These are phyloP conservation scores for Myrmecophaga tridactyla DNA, from an alignment of 2,113 vertebrate species.

Conservation along the genomic window DNA sequence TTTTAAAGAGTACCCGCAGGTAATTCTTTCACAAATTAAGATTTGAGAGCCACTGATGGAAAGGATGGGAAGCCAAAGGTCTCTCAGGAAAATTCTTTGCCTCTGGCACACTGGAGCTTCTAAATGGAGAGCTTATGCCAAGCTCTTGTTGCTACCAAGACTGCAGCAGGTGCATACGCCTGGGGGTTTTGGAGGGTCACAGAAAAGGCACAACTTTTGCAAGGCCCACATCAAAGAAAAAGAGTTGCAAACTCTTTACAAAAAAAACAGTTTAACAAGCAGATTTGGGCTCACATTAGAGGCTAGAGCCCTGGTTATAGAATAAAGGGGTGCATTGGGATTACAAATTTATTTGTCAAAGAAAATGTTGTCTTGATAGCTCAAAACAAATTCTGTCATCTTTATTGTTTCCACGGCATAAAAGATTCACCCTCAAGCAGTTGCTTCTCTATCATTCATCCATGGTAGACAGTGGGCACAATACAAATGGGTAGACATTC, in stretches of 20 bases:
- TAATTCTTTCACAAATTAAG: slow-evolving; percentile 57
- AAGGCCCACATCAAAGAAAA: slow-evolving; percentile 20
- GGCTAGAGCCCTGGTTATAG: fast-evolving
- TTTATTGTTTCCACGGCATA: not conserved
- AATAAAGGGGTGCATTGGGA: not conserved
- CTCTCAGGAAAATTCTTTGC: slow-evolving; percentile 50
- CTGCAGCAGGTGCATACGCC: slow-evolving; percentile 1
- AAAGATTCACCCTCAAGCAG: slow-evolving; percentile 19
- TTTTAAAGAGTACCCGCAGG: slow-evolving; percentile 30
- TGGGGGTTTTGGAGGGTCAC: slow-evolving; percentile 18
- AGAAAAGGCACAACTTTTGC: slow-evolving; percentile 51
- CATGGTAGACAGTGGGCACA: not conserved
- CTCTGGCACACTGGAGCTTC: slow-evolving; percentile 48
- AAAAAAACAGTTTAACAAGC: not conserved
- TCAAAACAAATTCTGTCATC: slow-evolving; percentile 25
- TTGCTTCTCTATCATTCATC: not conserved
- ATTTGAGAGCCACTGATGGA: not conserved
- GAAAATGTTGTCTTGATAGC: not conserved
- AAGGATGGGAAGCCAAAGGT: slow-evolving; percentile 33
- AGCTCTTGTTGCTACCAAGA: not conserved
- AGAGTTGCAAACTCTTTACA: not conserved
- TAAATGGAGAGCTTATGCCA: not conserved
- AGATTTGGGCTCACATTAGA: not conserved
- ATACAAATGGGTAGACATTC: not conserved
- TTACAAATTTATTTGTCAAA: not conserved